These are phyloP conservation scores for Hippocampus mohnikei DNA, from an alignment of 2,113 vertebrate species.

Conservation along the genomic window DNA sequence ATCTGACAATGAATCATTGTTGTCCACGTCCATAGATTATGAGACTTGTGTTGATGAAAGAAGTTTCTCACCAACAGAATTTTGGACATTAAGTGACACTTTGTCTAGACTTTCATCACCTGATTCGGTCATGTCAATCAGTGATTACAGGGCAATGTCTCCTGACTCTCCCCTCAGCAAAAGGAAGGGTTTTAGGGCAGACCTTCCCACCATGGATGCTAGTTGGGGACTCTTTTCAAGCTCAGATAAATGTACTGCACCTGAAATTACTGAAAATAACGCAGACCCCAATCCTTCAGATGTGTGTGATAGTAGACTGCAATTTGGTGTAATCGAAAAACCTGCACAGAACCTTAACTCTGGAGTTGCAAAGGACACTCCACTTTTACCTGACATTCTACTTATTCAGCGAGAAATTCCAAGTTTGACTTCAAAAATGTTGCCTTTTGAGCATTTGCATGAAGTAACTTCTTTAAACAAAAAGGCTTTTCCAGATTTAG, in stretches of 20 bases:
- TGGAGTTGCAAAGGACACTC: constrained; percentile 9
- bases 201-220: constrained; percentile 19
- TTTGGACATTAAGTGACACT: constrained; percentile 22
- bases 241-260: constrained; percentile 23
- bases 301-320: not conserved
- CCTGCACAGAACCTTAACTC: constrained; percentile 10
- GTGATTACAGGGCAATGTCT: constrained; percentile 55
- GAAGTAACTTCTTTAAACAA: not conserved
- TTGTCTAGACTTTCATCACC: constrained; percentile 44
- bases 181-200: constrained; percentile 12
- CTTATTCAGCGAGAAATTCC: constrained; percentile 13
- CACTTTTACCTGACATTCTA: constrained; percentile 2
- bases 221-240: constrained; percentile 13
- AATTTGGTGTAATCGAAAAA: not conserved
- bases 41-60: constrained; percentile 21
- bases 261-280: constrained; percentile 20
- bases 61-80: constrained; percentile 3
- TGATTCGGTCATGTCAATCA: constrained; percentile 60
- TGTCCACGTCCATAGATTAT: constrained; percentile 15
- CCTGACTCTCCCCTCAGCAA: constrained; percentile 41
- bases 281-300: not conserved
- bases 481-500: constrained; percentile 13
- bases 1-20: constrained; percentile 8
- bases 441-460: constrained; percentile 14
- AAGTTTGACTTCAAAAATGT: constrained; percentile 16